phyloP scores from a whole-genome alignment of 1,140 invertebrate genomes.

The Ectropis grisescens region DNA sequence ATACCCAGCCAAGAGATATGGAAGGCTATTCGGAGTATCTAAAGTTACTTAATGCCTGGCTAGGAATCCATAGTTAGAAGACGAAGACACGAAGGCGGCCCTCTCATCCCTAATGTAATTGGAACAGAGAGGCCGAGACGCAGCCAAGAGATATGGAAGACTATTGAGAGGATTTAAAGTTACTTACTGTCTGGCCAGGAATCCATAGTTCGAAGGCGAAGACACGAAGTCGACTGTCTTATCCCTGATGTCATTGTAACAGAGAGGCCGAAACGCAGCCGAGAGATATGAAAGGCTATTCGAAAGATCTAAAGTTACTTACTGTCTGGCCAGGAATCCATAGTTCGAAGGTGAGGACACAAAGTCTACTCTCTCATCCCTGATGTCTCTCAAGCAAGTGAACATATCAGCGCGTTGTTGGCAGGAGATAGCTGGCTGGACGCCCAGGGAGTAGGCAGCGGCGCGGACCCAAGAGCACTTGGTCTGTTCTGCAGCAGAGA shows the following conservation, averaged over 20 bases:
- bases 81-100: conserved; percentile 78
- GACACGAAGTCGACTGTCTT: conserved; percentile 77
- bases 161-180: too few species aligned
- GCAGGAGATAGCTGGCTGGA: conserved; percentile 73
- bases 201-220: conserved; percentile 78
- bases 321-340: conserved; percentile 79
- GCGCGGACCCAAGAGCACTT: conserved; percentile 75
- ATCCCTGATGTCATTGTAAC: conserved; percentile 69
- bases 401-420: conserved; percentile 46
- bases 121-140: too few species aligned
- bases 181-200: conserved; percentile 76
- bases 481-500: conserved; percentile 57
- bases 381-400: conserved; percentile 75
- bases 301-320: too few species aligned
- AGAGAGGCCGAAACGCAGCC: too few species aligned
- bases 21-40: too few species aligned
- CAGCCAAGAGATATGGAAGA: too few species aligned
- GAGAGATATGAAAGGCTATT: too few species aligned
- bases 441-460: conserved; percentile 68
- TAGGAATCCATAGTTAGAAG: conserved; percentile 79
- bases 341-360: conserved; percentile 78
- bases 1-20: too few species aligned
- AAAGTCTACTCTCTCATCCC: conserved; percentile 74
- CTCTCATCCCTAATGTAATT: conserved; percentile 70
- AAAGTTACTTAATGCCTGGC: conserved; percentile 77